A percentile compares a stretch with the other conserved stretches of the same genome.
Conservation (phyloP, 2,113 vertebrate genomes). For the Notothenia rossii region DNA sequence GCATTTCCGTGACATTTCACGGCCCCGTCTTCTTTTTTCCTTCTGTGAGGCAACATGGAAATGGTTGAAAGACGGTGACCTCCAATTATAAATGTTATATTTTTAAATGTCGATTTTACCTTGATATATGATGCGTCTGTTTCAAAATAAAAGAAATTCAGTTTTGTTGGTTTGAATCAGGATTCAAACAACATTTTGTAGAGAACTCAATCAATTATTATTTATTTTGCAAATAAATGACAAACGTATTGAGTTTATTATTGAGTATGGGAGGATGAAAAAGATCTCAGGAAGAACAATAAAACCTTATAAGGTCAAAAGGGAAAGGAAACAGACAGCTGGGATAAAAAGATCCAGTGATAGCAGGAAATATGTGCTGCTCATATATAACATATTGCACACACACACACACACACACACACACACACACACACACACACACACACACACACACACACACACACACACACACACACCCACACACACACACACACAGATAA, state of each 20-base stretch:
- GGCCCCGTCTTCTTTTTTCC: not conserved
- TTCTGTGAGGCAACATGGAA: not conserved
- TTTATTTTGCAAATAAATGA: not conserved
- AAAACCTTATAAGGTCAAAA: not conserved
- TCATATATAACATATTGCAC: not conserved
- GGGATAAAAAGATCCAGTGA: constrained; percentile 26
- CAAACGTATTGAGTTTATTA: not conserved
- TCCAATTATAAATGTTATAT: no score
- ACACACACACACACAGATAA: not conserved
- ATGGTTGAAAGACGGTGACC: not conserved
- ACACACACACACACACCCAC: not conserved
- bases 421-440: not conserved
- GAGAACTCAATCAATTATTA: no score
- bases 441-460: not conserved
- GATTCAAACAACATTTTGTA: no score
- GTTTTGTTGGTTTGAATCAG: no score
- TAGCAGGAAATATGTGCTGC: constrained; percentile 25
- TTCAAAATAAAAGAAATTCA: no score
- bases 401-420: not conserved
- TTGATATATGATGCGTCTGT: no score
- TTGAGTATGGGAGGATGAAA: constrained; percentile 6
- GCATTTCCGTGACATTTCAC: constrained; percentile 8
- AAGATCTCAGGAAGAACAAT: constrained; percentile 10
- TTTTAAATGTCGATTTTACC: no score
- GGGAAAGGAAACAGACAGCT: not conserved